These are phyloP conservation scores for Eustalomyia histrio DNA, from an alignment of 2,888 invertebrate species.

Conservation along the genomic window DNA sequence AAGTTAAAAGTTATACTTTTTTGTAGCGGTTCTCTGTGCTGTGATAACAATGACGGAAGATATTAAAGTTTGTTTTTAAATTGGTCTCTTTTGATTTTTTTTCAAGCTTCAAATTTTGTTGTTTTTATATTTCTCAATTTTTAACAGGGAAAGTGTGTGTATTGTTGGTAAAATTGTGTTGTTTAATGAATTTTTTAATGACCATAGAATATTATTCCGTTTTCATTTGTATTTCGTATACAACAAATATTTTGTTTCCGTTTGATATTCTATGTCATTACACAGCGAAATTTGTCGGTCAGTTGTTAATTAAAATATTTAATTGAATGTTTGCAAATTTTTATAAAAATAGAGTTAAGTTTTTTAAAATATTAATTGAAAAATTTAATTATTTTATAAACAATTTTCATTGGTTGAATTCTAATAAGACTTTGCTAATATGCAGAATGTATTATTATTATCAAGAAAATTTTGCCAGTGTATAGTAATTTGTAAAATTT, in stretches of 20 bases:
- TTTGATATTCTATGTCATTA: not conserved
- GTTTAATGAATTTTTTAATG: not conserved
- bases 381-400: no score
- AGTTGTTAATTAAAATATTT: no score
- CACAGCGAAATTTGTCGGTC: no score
- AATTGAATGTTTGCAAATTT: no score
- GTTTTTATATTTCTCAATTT: not conserved
- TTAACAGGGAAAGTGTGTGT: conserved; percentile 1
- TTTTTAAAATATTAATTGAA: no score
- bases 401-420: no score
- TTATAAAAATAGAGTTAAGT: no score
- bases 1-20: not conserved
- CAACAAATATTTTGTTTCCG: conserved; percentile 9
- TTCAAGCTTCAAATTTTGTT: not conserved
- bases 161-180: not conserved
- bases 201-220: not conserved
- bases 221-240: conserved; percentile 5
- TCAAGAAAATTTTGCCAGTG: not conserved
- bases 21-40: conserved; percentile 20
- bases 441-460: no score
- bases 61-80: not conserved
- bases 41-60: conserved; percentile 3
- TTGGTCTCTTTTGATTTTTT: not conserved
- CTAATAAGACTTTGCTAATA: no score
- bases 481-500: not conserved